These are phyloP conservation scores for Hemiprocne comata DNA, from an alignment of 2,113 vertebrate species.

Conservation along the genomic window DNA sequence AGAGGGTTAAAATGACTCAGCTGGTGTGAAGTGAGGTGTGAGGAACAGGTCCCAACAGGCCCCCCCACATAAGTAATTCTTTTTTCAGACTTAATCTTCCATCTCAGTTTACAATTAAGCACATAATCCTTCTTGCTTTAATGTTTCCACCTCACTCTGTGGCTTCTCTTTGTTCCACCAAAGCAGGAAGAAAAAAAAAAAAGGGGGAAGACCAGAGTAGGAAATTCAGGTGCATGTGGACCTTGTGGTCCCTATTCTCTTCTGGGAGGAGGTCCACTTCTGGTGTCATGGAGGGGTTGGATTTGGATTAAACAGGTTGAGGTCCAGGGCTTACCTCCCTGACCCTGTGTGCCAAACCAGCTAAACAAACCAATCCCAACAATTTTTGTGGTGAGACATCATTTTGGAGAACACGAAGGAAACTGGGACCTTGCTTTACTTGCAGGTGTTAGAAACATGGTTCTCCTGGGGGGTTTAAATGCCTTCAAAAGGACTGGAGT, in stretches of 20 bases:
- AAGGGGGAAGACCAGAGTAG: neutral
- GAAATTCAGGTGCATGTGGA: neutral
- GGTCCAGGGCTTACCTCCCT: neutral
- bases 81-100: neutral
- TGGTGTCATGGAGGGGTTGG: neutral
- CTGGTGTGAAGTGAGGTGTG: neutral
- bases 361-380: neutral
- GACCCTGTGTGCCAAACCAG: fast-evolving
- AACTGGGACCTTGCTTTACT: neutral
- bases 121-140: neutral
- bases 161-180: neutral
- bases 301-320: neutral
- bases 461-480: neutral
- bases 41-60: conserved; percentile 1
- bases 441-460: neutral
- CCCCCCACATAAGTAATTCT: neutral
- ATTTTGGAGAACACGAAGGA: neutral
- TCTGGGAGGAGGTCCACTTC: neutral
- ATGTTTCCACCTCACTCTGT: neutral
- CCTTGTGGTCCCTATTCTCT: neutral
- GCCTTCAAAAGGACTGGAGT: neutral
- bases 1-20: neutral
- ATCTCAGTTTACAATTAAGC: neutral
- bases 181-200: neutral
- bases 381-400: neutral